Evolutionary conservation across 1,140 invertebrate genomes (phyloP), one percentile per base, ranked within the genome.

Genomic region (Acyrthosiphon pisum): DNA sequence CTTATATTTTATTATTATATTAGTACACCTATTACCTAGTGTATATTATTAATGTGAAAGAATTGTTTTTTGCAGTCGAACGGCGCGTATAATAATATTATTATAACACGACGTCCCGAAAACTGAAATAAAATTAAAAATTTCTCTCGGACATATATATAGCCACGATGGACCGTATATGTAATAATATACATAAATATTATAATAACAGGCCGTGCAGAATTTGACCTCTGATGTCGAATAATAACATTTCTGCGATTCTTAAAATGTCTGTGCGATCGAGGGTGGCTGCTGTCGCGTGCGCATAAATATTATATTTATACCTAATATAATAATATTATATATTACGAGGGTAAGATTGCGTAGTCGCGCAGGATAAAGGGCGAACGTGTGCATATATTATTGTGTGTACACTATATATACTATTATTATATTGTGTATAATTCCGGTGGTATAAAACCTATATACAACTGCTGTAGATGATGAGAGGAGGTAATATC

Each of bases 241-340:
- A 68, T 41, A 41, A 84, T 41, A 84, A 84, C 81, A 84, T 84
- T 84, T 84, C 81, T 84, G 81, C 81, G 23, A 84, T 84, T 84
- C 37, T 84, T 41, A 84, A 84, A 84, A 84, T 83, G 81, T 37
- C 20, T 83, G 23, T 84, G 41, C 37, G 35, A 22, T 23, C 37
- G 81, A 84, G 81, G 81, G 81, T 84, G 81, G 37, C 81, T 84
- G 35, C 35, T 83, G 76, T 35, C 76, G n/a, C 6, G 76, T 83
- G 35, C 35, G 35, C 20, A 53, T 53, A 53, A 53, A 20, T 22
- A 53, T 53, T 4, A 53, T 37, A 37, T 81, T 23, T 37, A 37
- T 83, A 83, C 76, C n/a, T 37, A 37, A 68, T 83, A 83, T 68
- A 11, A 53, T 68, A n/a, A 83, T 83, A 81, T 37, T 37, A 37